Base-by-base conservation (phyloP, 1,140 invertebrate species). In the Ruditapes philippinarum region DNA sequence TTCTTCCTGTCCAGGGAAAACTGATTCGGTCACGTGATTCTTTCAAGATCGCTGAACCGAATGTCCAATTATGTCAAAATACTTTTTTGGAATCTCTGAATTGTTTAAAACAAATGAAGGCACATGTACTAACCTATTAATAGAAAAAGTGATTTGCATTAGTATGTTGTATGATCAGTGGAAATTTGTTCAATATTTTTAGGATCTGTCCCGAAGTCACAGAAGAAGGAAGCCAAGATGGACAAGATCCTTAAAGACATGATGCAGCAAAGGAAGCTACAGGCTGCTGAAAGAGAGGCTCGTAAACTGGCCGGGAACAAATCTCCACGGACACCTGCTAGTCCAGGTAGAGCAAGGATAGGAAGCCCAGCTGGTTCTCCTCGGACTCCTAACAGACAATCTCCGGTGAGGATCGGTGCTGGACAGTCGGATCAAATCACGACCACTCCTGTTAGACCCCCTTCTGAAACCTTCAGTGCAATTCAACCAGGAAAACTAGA, bases 171-270 rank as follows among this genome's bases (percentile, higher is more conserved):
- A n/a, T n/a, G n/a, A n/a, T n/a, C n/a, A n/a, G n/a, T n/a, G n/a
- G n/a, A n/a, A n/a, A n/a, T 45, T 45, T 14, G 5, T 45, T 45
- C 5, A 45, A 45, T 14, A 2, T 51, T 57, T 62, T 2, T 25
- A 88, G 85, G 85, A n/a, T 88, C 85, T 12, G 85, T 73, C 14
- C 85, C 85, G 45, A 88, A 80, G 49, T 88, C 85, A n/a, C 70
- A 88, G 60, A 88, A 88, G 60, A 88, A 80, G 42, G 85, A 76
- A 19, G 85, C 85, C 7, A 57, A 76, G 42, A 88, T 88, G 85
- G 74, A 79, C 40, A 88, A 88, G 25, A 73, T 88, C 28, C 73
- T 88, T 2, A 88, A 88, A 40, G 85, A 88, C 62, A 79, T 88
- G 73, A 88, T 88, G 85, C 45, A 78, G 40, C 85, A 88, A 40